phyloP scores from a whole-genome alignment of 2,797 vertebrate species.

The Pangasius djambal region DNA sequence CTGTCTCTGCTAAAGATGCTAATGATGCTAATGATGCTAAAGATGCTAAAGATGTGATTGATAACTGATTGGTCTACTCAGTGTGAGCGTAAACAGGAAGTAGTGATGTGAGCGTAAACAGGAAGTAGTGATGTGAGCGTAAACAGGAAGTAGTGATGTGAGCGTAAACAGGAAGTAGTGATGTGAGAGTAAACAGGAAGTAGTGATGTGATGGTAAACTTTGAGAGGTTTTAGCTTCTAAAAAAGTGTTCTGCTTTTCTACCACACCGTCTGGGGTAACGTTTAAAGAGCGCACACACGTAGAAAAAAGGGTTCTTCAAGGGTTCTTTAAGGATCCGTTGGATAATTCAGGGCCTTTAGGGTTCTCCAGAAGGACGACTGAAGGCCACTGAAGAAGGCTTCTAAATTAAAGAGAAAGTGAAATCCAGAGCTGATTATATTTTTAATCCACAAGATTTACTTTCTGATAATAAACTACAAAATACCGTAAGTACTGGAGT shows the following conservation, averaged over 20 bases:
- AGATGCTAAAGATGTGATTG: not conserved
- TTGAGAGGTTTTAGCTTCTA: not conserved
- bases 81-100: not conserved
- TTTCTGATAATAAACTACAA: not conserved
- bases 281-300: not conserved
- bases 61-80: not conserved
- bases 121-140: not conserved
- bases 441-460: not conserved
- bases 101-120: too few species aligned
- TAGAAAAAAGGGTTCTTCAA: not conserved
- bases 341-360: not conserved
- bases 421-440: not conserved
- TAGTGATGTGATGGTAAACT: too few species aligned
- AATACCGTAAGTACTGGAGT: not conserved
- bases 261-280: too few species aligned
- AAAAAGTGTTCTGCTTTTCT: not conserved
- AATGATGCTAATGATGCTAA: too few species aligned
- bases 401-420: not conserved
- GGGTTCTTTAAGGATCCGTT: not conserved
- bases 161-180: too few species aligned
- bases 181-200: too few species aligned
- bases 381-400: not conserved
- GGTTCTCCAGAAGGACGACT: not conserved
- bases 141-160: too few species aligned
- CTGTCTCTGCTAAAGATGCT: not conserved